phyloP scores from a whole-genome alignment of 2,113 vertebrate species.

The Tapirus terrestris region DNA sequence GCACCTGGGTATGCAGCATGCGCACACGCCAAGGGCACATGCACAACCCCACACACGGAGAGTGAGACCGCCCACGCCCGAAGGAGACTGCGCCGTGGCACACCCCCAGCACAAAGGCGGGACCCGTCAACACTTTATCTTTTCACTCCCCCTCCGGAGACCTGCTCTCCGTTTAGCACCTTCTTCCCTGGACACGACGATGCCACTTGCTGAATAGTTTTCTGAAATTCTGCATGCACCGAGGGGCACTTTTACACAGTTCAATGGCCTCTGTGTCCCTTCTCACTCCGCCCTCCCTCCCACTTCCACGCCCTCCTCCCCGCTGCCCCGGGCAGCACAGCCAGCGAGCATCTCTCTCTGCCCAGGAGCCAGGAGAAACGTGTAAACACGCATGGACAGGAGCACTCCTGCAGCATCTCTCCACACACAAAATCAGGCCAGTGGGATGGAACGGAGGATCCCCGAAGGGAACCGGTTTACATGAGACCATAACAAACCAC shows the following conservation, averaged over 20 bases:
- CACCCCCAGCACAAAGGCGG: rapidly evolving
- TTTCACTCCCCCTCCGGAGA: too few species aligned
- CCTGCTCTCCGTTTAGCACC: rapidly evolving
- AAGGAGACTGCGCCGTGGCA: neutral
- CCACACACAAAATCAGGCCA: rapidly evolving
- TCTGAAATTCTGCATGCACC: neutral
- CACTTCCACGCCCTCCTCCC: neutral
- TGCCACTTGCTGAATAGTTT: neutral
- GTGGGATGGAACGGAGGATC: rapidly evolving
- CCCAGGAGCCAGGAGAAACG: neutral
- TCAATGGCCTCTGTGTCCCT: too few species aligned
- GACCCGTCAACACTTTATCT: rapidly evolving
- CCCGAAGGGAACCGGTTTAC: neutral
- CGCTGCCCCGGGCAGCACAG: neutral
- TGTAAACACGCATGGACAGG: rapidly evolving
- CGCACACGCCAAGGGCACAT: rapidly evolving
- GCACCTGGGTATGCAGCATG: neutral
- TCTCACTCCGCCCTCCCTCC: neutral
- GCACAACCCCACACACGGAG: rapidly evolving
- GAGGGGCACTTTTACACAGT: too few species aligned
- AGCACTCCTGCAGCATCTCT: rapidly evolving
- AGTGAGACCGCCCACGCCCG: neutral
- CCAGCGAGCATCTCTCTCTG: neutral
- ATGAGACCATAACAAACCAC: neutral
- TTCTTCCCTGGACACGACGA: rapidly evolving